Evolutionary conservation across 2,797 vertebrate genomes (phyloP).

Genomic region (Uromys caudimaculatus): DNA sequence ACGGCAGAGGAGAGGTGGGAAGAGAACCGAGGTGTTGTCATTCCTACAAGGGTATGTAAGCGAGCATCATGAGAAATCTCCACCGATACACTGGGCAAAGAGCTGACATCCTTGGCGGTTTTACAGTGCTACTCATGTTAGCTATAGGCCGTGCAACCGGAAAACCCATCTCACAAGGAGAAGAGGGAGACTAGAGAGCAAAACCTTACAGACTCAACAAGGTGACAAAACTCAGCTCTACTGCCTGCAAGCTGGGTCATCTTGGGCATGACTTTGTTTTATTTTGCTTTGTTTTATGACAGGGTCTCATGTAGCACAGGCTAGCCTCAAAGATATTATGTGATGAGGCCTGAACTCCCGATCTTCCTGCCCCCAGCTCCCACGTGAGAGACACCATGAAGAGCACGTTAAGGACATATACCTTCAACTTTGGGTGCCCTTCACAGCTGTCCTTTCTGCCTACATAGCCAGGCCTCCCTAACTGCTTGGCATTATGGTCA

Average conservation of each 20-base stretch:
- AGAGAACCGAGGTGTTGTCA: too few relatives aligned
- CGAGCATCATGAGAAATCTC: background rate
- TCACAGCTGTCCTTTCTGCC: conserved; percentile 25
- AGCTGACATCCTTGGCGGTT: background rate
- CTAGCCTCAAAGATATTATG: background rate
- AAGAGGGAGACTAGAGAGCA: background rate
- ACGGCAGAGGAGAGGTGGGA: rapidly evolving
- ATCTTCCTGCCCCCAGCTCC: background rate
- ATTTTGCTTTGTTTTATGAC: background rate
- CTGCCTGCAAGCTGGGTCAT: background rate
- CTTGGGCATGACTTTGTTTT: background rate
- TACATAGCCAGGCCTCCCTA: background rate
- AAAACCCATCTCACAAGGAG: background rate
- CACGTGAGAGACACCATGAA: background rate
- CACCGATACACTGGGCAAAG: background rate
- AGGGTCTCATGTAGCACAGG: too few relatives aligned
- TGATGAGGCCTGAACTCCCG: background rate
- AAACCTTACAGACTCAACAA: background rate
- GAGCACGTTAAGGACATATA: background rate
- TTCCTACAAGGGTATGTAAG: background rate
- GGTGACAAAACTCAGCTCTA: background rate
- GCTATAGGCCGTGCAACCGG: background rate
- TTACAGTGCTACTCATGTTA: background rate
- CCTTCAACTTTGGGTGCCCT: background rate
- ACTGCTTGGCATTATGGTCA: conserved; percentile 22